A percentile compares a stretch with the other conserved stretches of the same genome.
These are phyloP conservation scores for Nephrocerus scutellatus DNA, from an alignment of 2,888 invertebrate species.

Conservation along the genomic window DNA sequence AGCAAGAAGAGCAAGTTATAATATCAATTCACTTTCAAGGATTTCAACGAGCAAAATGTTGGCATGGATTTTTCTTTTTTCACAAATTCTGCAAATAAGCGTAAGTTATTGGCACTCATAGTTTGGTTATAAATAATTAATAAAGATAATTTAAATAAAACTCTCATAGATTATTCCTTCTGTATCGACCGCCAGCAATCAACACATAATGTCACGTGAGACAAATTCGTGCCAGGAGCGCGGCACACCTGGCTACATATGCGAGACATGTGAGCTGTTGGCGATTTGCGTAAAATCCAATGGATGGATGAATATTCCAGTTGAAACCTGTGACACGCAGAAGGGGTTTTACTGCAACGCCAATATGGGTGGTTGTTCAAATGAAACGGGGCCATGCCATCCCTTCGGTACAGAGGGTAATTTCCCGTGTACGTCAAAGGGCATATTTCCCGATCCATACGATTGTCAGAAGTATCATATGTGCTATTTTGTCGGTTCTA, in stretches of 20 bases:
- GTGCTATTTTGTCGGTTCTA: slow-evolving; percentile 41
- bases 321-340: slow-evolving; percentile 42
- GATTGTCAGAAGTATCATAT: slow-evolving; percentile 47
- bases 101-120: too few species aligned
- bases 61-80: too few species aligned
- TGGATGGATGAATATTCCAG: slow-evolving; percentile 44
- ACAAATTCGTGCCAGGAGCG: slow-evolving; percentile 40
- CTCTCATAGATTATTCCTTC: too few species aligned
- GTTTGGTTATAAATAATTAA: too few species aligned
- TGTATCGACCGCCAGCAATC: slow-evolving; percentile 22
- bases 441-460: slow-evolving; percentile 46
- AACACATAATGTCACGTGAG: slow-evolving; percentile 35
- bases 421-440: slow-evolving; percentile 45
- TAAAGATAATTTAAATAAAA: too few species aligned
- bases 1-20: too few species aligned
- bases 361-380: slow-evolving; percentile 37
- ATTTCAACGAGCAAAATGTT: too few species aligned
- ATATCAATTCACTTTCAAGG: too few species aligned
- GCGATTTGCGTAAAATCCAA: slow-evolving; percentile 42
- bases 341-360: slow-evolving; percentile 43
- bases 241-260: slow-evolving; percentile 40
- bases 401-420: slow-evolving; percentile 44
- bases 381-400: slow-evolving; percentile 44
- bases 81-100: too few species aligned
- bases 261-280: slow-evolving; percentile 42